These are phyloP conservation scores for Eptesicus fuscus DNA, from an alignment of 2,113 vertebrate genomes.

Conservation along the genomic window DNA sequence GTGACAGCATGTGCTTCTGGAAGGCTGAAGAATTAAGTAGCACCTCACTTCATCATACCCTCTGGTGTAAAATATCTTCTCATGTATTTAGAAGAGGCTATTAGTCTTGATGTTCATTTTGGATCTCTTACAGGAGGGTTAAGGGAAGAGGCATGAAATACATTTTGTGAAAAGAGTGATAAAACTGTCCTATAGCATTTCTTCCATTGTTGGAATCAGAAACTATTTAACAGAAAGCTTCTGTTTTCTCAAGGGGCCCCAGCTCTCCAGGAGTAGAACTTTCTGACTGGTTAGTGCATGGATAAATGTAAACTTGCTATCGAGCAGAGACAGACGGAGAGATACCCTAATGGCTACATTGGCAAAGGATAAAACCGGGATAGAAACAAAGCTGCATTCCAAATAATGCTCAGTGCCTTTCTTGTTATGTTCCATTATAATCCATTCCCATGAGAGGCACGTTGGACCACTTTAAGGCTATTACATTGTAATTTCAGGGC, in stretches of 20 bases:
- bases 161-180: background rate
- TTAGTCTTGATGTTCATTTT: background rate
- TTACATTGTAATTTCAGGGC: constrained; percentile 60
- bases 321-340: constrained; percentile 43
- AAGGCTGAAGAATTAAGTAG: constrained; percentile 15
- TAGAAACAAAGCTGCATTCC: constrained; percentile 26
- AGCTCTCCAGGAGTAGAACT: background rate
- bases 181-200: background rate
- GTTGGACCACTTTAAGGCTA: constrained; percentile 44
- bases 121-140: background rate
- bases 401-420: constrained; percentile 36
- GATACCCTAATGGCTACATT: background rate
- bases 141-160: background rate
- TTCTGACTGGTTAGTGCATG: background rate
- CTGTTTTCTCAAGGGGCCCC: background rate
- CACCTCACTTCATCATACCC: background rate
- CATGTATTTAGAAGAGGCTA: background rate
- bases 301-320: background rate
- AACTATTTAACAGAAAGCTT: background rate
- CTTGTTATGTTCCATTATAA: constrained; percentile 8
- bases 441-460: constrained; percentile 35
- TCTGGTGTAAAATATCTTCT: background rate
- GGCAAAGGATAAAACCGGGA: constrained; percentile 43
- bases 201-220: background rate
- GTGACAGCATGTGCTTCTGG: background rate